Base-by-base conservation (phyloP, 2,797 vertebrate genomes). In the Sebastolobus alascanus region DNA sequence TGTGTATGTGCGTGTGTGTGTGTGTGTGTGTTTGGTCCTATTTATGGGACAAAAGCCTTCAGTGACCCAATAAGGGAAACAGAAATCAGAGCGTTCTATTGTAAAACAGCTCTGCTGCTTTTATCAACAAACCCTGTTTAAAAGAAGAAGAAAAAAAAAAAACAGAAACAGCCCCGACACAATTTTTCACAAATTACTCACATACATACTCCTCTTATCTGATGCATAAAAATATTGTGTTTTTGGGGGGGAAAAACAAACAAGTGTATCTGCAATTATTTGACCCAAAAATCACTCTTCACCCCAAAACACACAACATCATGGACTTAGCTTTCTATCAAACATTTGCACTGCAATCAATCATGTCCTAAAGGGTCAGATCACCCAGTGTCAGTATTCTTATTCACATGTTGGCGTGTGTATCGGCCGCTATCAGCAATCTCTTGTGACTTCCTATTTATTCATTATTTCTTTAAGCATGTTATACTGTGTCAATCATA, bases 31-130 rank as follows among this genome's bases (percentile, higher is more conserved):
- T 5, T 29, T 33, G 82, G 82, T 76, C 82, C 89, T 90, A 88
- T 91, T 93, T 92, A 86, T 74, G 74, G 83, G 85, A 92, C 90
- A 91, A 92, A 92, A 92, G 90, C 87, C 90, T 85, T 90, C 75
- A 87, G 86, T 93, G 91, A 93, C 93, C 90, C 91, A 94, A 84
- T 92, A 91, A 90, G 54, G 52, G 79, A 84, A 84, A 81, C n/a
- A 75, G 35, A 84, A 88, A 90, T 84, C 82, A 63, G 77, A 89
- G 82, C 18, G 5, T 83, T 90, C 82, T 72, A 75, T 90, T 87
- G 88, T 87, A 74, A 82, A 84, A 81, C 54, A 52, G 85, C 67
- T 84, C 66, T 64, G 73, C 80, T 78, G 74, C 77, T 79, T 80
- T 91, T 84, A 87, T 80, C 80, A 60, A 54, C 73, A 87, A 63